Conservation (phyloP, 2,797 vertebrate genomes). For the Microchirus variegatus region DNA sequence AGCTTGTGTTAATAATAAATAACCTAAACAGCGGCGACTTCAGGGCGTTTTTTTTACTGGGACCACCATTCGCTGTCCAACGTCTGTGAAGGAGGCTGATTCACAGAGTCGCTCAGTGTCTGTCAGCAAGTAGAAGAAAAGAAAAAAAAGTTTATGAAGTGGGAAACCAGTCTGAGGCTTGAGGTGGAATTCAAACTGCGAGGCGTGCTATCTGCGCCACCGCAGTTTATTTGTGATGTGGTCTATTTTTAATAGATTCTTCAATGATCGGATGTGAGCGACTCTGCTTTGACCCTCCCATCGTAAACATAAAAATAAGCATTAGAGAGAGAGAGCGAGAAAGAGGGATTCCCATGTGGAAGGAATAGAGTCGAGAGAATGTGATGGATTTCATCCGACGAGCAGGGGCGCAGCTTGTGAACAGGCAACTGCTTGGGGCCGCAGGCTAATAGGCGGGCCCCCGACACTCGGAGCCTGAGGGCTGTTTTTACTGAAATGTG, state of each 20-base stretch:
- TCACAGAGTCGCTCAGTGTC: slow-evolving; percentile 10
- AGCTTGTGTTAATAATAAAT: slow-evolving; percentile 79
- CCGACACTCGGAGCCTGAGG: too few species aligned
- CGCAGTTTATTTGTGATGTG: slow-evolving; percentile 56
- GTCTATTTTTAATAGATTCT: slow-evolving; percentile 65
- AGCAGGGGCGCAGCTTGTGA: too few species aligned
- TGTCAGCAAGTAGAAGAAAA: slow-evolving; percentile 9
- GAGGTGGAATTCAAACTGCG: slow-evolving; percentile 43
- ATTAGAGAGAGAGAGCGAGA: slow-evolving; percentile 16
- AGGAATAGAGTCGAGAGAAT: slow-evolving; percentile 35
- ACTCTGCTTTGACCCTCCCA: slow-evolving; percentile 47
- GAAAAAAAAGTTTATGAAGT: slow-evolving; percentile 10
- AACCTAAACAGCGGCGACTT: slow-evolving; percentile 61
- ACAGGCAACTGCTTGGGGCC: too few species aligned
- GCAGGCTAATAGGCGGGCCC: too few species aligned
- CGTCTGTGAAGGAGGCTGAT: slow-evolving; percentile 22
- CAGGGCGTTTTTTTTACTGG: slow-evolving; percentile 27
- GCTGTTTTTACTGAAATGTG: too few species aligned
- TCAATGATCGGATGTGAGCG: slow-evolving; percentile 44
- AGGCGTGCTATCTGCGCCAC: slow-evolving; percentile 35
- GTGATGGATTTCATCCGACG: slow-evolving; percentile 49
- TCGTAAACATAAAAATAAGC: slow-evolving; percentile 68
- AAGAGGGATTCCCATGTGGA: slow-evolving; percentile 60
- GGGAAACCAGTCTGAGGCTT: slow-evolving; percentile 32
- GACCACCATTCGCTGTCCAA: slow-evolving; percentile 30